These are phyloP conservation scores for Drosophila lacicola DNA, from an alignment of 2,888 invertebrate species.

Conservation along the genomic window DNA sequence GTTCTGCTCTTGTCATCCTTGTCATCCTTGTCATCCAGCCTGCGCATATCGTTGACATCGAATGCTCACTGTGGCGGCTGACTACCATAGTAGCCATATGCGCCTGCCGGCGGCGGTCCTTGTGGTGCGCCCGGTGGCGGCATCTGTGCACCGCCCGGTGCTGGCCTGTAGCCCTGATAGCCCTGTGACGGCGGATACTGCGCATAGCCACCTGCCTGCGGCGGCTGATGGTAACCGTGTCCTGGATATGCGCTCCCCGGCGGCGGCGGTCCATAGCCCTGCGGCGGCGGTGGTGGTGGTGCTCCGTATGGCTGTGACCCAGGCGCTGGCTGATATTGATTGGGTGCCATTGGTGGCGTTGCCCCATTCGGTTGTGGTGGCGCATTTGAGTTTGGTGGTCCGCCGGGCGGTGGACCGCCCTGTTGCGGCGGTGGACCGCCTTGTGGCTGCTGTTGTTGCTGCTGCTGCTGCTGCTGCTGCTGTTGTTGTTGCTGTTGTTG, in stretches of 20 bases:
- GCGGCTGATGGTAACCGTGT: slow-evolving; percentile 86
- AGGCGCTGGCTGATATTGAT: slow-evolving; percentile 84
- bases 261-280: slow-evolving; percentile 83
- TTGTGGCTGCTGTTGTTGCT: slow-evolving; percentile 55
- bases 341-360: slow-evolving; percentile 83
- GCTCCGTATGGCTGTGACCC: slow-evolving; percentile 83
- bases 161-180: slow-evolving; percentile 88
- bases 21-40: slow-evolving; percentile 4
- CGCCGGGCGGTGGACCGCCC: slow-evolving; percentile 72
- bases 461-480: slow-evolving; percentile 73
- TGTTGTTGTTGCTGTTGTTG: slow-evolving; percentile 67
- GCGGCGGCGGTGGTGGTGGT: slow-evolving; percentile 82
- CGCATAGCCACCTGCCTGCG: slow-evolving; percentile 86
- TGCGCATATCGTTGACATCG: neutral
- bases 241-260: slow-evolving; percentile 86
- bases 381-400: slow-evolving; percentile 84
- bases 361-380: slow-evolving; percentile 76
- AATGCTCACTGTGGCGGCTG: slow-evolving; percentile 88
- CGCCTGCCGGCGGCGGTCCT: slow-evolving; percentile 88
- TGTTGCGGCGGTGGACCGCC: slow-evolving; percentile 70
- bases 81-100: slow-evolving; percentile 92
- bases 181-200: slow-evolving; percentile 88
- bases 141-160: slow-evolving; percentile 86
- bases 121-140: slow-evolving; percentile 86
- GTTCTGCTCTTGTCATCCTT: slow-evolving; percentile 14